Conservation (phyloP, 2,888 invertebrate species). For the Noctua fimbriata region DNA sequence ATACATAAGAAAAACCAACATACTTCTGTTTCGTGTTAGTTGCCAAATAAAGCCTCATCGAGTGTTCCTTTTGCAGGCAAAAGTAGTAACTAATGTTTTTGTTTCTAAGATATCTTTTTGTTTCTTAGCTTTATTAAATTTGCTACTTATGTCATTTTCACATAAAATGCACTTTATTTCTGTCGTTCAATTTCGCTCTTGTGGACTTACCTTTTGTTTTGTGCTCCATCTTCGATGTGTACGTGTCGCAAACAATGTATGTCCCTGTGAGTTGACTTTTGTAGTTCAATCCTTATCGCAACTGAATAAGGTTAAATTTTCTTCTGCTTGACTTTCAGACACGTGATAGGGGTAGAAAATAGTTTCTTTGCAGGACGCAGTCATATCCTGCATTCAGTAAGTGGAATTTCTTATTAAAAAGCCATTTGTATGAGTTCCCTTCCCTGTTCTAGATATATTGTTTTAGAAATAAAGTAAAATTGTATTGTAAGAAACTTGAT, state of each 20-base stretch:
- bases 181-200: background rate
- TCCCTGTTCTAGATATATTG: background rate
- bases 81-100: no score
- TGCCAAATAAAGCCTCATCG: background rate
- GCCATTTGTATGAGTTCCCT: background rate
- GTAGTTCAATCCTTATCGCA: background rate
- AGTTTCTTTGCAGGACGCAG: background rate
- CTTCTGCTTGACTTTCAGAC: background rate
- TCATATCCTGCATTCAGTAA: slow-evolving; percentile 12
- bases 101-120: no score
- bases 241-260: background rate
- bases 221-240: background rate
- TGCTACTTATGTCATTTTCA: background rate
- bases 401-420: slow-evolving; percentile 1
- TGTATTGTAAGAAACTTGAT: no score
- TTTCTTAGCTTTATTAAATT: background rate
- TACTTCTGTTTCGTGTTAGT: background rate
- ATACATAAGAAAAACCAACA: no score
- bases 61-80: no score
- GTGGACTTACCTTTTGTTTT: background rate
- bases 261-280: background rate
- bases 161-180: slow-evolving; percentile 4
- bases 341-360: background rate
- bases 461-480: background rate
- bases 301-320: background rate